These are phyloP conservation scores for Nemotelus nigrinus DNA, from an alignment of 2,888 invertebrate species.

Conservation along the genomic window DNA sequence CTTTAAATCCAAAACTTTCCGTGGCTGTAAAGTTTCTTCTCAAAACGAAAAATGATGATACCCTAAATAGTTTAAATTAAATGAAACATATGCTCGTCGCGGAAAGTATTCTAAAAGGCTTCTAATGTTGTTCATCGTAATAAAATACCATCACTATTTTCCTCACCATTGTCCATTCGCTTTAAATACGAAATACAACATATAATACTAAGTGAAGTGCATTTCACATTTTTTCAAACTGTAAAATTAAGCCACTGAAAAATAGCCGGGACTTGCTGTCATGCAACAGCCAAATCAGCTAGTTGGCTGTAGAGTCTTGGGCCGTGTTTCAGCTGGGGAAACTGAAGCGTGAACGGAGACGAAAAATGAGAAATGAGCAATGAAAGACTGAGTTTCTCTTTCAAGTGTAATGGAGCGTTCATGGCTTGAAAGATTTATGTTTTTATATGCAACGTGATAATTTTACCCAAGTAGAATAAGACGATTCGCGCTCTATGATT, in stretches of 20 bases:
- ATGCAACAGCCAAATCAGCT: not conserved
- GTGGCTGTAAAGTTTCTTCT: too few species aligned
- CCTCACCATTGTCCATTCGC: too few species aligned
- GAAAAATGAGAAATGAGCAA: conserved; percentile 14
- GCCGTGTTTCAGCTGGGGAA: too few species aligned
- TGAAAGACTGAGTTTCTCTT: conserved; percentile 22
- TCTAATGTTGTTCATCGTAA: too few species aligned
- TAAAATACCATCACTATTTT: too few species aligned
- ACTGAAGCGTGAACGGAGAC: not conserved
- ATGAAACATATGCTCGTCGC: too few species aligned
- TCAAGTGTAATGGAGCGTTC: conserved; percentile 43
- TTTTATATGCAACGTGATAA: conserved; percentile 43
- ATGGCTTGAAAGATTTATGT: conserved; percentile 36
- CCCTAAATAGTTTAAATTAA: too few species aligned
- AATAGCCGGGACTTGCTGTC: conserved; percentile 1
- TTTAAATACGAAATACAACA: too few species aligned
- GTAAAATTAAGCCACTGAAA: conserved; percentile 24
- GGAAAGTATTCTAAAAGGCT: too few species aligned
- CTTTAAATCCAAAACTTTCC: too few species aligned
- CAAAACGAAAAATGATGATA: too few species aligned
- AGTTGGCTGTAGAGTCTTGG: not conserved
- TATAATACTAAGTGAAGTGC: not conserved
- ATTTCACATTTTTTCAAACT: conserved; percentile 13
- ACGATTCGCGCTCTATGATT: conserved; percentile 26
- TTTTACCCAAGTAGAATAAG: conserved; percentile 20